Percentiles rank a stretch among this genome's conserved stretches.
These are phyloP conservation scores for Ctenoplectra terminalis DNA, from an alignment of 1,140 invertebrate genomes.

Conservation along the genomic window DNA sequence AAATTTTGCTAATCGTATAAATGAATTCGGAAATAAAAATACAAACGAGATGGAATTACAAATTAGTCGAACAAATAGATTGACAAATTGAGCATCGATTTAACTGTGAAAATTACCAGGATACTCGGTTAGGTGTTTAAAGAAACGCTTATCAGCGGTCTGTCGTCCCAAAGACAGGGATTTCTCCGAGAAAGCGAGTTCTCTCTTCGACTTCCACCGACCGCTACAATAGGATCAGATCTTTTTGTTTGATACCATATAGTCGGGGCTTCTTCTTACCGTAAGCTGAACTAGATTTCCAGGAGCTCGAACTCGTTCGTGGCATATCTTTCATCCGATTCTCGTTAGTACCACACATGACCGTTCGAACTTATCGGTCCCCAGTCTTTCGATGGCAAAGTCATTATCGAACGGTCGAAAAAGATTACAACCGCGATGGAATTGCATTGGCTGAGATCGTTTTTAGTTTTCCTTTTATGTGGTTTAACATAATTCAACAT, in stretches of 20 bases:
- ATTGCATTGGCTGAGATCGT: neutral
- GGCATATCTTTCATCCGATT: slow-evolving; percentile 43
- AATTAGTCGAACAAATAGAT: neutral
- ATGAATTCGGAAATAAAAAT: neutral
- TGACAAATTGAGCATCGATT: neutral
- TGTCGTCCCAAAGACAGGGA: neutral
- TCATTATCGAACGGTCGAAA: neutral
- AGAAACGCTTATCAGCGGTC: neutral
- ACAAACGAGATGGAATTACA: neutral
- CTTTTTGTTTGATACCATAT: slow-evolving; percentile 33
- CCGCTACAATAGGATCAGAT: slow-evolving; percentile 32
- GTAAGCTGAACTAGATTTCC: slow-evolving; percentile 31
- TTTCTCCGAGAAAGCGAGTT: neutral
- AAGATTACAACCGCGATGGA: neutral
- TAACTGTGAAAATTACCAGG: neutral
- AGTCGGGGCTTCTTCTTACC: slow-evolving; percentile 23
- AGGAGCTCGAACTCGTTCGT: slow-evolving; percentile 18
- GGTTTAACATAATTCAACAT: neutral
- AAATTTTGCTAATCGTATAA: neutral
- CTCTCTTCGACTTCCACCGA: neutral
- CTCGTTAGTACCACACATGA: slow-evolving; percentile 12
- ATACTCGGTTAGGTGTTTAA: slow-evolving; percentile 11
- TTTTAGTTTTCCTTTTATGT: neutral
- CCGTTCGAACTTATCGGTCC: neutral
- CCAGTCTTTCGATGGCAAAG: neutral